Percentiles rank a stretch among this genome's conserved stretches.
These are phyloP conservation scores for Aurelia coerulea DNA, from an alignment of 30 jellyfish, hydroid and myxozoan species.

Conservation along the genomic window DNA sequence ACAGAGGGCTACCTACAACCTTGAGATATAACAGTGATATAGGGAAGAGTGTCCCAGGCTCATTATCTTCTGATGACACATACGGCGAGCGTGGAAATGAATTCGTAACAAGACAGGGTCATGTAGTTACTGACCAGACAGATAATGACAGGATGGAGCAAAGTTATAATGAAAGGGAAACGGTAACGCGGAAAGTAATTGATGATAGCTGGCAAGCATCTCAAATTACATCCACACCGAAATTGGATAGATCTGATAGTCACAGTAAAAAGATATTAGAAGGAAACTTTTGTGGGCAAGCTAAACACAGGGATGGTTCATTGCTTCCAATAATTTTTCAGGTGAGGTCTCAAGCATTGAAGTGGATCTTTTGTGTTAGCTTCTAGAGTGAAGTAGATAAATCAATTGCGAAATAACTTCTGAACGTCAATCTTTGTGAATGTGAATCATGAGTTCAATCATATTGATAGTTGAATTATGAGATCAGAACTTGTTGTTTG, in stretches of 20 bases:
- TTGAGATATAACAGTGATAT: not conserved
- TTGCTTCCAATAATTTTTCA: constrained; percentile 86
- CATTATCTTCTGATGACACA: not conserved
- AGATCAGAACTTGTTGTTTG: no score
- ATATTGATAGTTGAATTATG: no score
- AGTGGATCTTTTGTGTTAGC: no score
- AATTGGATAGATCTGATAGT: constrained; percentile 52
- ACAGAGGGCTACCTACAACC: constrained; percentile 5
- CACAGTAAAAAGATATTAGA: constrained; percentile 50
- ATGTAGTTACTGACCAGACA: constrained; percentile 20
- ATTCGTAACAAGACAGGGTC: constrained; percentile 37
- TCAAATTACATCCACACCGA: constrained; percentile 60
- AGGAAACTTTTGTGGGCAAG: constrained; percentile 90
- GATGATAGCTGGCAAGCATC: constrained; percentile 18
- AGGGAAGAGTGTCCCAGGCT: not conserved
- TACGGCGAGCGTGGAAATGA: constrained; percentile 27
- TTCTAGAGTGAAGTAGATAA: no score
- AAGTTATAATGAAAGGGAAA: not conserved
- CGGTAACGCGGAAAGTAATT: not conserved
- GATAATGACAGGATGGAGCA: not conserved
- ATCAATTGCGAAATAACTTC: no score
- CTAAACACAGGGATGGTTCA: constrained; percentile 86
- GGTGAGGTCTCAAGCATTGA: constrained; percentile 39
- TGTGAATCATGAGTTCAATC: no score
- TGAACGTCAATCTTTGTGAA: no score